Conservation (phyloP, 2,888 invertebrate genomes). For the Sipha maydis region DNA sequence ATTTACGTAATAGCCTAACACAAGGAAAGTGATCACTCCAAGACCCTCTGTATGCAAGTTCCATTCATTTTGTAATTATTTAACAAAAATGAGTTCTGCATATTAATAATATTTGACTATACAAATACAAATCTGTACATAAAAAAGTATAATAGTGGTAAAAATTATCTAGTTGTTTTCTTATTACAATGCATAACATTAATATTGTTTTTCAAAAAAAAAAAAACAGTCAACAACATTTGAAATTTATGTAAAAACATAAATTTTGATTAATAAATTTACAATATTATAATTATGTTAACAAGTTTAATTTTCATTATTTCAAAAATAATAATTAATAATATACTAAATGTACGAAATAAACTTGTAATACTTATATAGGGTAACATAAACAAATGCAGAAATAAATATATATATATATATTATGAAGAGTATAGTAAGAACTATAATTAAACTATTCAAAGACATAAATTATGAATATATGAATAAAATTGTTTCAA, state of each 20-base stretch:
- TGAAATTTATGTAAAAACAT: conserved; percentile 55
- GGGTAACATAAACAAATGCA: conserved; percentile 45
- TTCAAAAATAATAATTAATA: conserved; percentile 25
- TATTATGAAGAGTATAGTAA: conserved; percentile 10
- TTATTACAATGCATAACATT: conserved; percentile 48
- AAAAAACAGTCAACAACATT: conserved; percentile 55
- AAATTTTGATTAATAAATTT: conserved; percentile 47
- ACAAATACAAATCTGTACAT: conserved; percentile 51
- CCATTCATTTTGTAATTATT: conserved; percentile 28
- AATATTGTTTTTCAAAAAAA: conserved; percentile 47
- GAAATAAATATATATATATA: conserved; percentile 21
- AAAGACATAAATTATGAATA: background rate
- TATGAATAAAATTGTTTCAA: background rate
- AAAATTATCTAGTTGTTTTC: conserved; percentile 45
- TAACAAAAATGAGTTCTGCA: conserved; percentile 33
- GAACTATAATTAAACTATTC: background rate
- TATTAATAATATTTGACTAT: conserved; percentile 35
- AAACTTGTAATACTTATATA: conserved; percentile 31
- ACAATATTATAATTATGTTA: conserved; percentile 53
- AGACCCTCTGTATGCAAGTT: background rate
- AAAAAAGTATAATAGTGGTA: conserved; percentile 36
- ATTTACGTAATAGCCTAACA: background rate
- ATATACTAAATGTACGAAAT: conserved; percentile 41
- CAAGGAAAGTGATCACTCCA: background rate
- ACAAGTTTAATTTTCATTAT: conserved; percentile 42